Evolutionary conservation across 1,140 invertebrate genomes (phyloP).

Genomic region (Eufriesea mexicana): DNA sequence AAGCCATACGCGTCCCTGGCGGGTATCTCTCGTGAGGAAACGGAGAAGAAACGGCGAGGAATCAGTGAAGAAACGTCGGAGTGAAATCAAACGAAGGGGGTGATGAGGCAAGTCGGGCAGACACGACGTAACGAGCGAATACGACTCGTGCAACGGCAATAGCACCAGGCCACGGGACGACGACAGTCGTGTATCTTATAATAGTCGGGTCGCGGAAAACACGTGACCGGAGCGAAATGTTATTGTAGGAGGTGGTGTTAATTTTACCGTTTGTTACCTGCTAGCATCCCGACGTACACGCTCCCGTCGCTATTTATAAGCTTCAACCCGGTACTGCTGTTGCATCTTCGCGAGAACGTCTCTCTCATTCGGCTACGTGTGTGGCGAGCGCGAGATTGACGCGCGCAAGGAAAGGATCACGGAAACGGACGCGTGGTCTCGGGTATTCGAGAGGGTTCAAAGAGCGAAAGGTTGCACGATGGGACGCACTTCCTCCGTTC

Average conservation of each 20-base stretch:
- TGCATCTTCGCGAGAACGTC: constrained; percentile 48
- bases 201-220: constrained; percentile 74
- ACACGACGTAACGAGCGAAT: constrained; percentile 6
- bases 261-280: constrained; percentile 80
- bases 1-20: background rate
- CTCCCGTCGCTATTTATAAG: constrained; percentile 76
- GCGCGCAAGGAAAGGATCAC: constrained; percentile 57
- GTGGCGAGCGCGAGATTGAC: constrained; percentile 74
- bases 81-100: background rate
- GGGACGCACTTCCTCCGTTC: background rate
- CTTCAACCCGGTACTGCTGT: constrained; percentile 37
- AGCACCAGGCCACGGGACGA: constrained; percentile 10
- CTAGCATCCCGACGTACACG: constrained; percentile 60
- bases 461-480: background rate
- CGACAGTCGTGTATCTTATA: constrained; percentile 72
- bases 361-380: constrained; percentile 66
- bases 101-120: too few species aligned
- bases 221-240: constrained; percentile 79
- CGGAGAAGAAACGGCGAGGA: background rate
- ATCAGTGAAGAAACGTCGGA: background rate
- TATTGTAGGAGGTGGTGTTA: constrained; percentile 79
- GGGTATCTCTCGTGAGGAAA: background rate
- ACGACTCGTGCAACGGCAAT: background rate
- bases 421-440: constrained; percentile 8
- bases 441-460: too few species aligned